phyloP scores from a whole-genome alignment of 1,140 invertebrate species.

The Drosophila takahashii region DNA sequence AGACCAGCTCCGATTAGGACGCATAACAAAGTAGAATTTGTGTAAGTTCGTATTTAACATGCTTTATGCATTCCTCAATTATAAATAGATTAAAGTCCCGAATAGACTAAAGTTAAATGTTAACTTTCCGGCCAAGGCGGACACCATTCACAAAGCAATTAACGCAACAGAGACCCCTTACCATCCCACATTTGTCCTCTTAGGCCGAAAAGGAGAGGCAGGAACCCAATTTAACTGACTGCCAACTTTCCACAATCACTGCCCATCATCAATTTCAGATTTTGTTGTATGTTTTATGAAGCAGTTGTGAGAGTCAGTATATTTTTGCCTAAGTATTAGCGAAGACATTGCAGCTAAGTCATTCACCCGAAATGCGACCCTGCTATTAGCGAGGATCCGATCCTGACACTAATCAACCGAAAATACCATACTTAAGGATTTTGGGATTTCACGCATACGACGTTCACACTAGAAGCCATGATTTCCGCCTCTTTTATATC shows the following conservation, averaged over 20 bases:
- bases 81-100: slow-evolving; percentile 82
- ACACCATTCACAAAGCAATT: slow-evolving; percentile 83
- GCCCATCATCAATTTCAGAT: slow-evolving; percentile 83
- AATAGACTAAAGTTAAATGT: slow-evolving; percentile 83
- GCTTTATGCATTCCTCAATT: slow-evolving; percentile 82
- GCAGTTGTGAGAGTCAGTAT: too few relatives aligned
- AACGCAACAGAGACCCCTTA: slow-evolving; percentile 48
- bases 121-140: slow-evolving; percentile 79
- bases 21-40: slow-evolving; percentile 82
- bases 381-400: too few relatives aligned
- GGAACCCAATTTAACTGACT: slow-evolving; percentile 82
- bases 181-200: not conserved
- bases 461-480: too few relatives aligned
- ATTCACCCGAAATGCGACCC: too few relatives aligned
- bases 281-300: slow-evolving; percentile 82
- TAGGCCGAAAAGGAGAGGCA: slow-evolving; percentile 44
- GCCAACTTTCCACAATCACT: slow-evolving; percentile 82
- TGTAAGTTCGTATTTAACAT: slow-evolving; percentile 83
- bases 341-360: too few relatives aligned
- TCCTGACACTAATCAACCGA: too few relatives aligned
- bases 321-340: too few relatives aligned
- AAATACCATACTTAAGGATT: too few relatives aligned
- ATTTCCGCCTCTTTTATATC: too few relatives aligned
- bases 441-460: too few relatives aligned
- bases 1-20: slow-evolving; percentile 67